A percentile compares a stretch with the other conserved stretches of the same genome.
Conservation (phyloP, 2,888 invertebrate genomes). For the Platerodrilus igneus region DNA sequence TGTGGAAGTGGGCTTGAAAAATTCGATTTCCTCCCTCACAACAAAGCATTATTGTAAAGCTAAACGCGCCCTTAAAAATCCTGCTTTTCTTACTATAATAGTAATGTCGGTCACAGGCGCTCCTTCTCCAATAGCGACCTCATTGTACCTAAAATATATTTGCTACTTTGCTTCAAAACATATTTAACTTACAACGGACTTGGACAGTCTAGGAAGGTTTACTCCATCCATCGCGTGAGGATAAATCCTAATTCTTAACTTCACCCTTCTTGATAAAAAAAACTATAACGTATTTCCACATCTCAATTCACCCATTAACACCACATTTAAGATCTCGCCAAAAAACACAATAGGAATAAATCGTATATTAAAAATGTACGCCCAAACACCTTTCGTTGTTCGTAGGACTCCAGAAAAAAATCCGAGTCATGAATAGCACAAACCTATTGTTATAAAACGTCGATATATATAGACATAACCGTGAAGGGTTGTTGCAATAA, state of each 20-base stretch:
- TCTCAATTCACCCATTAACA: conserved; percentile 46
- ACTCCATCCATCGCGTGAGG: too few relatives aligned
- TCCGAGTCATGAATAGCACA: conserved; percentile 27
- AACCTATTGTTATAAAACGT: conserved; percentile 38
- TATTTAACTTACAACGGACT: too few relatives aligned
- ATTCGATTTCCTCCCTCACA: conserved; percentile 48
- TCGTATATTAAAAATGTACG: conserved; percentile 45
- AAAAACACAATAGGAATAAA: conserved; percentile 38
- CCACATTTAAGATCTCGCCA: conserved; percentile 40
- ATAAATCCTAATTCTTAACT: too few relatives aligned
- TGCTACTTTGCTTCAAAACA: too few relatives aligned
- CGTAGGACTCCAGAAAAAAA: conserved; percentile 26
- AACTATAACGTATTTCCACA: conserved; percentile 24
- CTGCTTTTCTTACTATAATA: conserved; percentile 20
- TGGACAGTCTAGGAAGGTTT: too few relatives aligned
- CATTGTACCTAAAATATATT: too few relatives aligned
- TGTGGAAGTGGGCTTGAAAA: conserved; percentile 50
- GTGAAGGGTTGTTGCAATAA: conserved; percentile 33
- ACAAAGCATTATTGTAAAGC: conserved; percentile 34
- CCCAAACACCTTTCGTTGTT: conserved; percentile 37
- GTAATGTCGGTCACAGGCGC: conserved; percentile 34
- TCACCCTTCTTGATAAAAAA: too few relatives aligned
- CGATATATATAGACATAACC: conserved; percentile 35
- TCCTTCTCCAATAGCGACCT: too few relatives aligned
- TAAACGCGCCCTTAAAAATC: conserved; percentile 23